Conservation (phyloP, 2,113 vertebrate species). For the Callipepla californica region DNA sequence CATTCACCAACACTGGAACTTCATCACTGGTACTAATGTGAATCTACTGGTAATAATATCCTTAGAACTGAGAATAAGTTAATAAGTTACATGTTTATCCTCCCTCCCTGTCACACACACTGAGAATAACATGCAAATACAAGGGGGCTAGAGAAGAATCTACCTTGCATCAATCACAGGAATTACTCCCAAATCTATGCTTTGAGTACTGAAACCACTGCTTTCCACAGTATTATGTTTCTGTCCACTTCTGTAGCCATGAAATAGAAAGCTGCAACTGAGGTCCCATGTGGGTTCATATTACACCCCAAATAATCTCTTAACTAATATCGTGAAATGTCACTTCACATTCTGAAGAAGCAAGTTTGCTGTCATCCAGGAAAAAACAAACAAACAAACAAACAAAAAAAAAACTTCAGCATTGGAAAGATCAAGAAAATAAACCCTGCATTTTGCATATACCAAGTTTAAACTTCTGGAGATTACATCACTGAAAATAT, state of each 20-base stretch:
- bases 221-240: background rate
- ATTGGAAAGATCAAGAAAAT: background rate
- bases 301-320: background rate
- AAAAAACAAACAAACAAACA: background rate
- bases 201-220: background rate
- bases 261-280: background rate
- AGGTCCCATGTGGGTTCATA: background rate
- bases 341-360: background rate
- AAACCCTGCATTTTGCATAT: background rate
- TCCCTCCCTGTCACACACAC: background rate
- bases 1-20: background rate
- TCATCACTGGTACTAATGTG: background rate
- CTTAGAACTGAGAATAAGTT: background rate
- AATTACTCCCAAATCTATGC: background rate
- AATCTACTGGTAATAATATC: background rate
- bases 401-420: no score
- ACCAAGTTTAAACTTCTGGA: background rate
- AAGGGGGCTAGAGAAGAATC: background rate
- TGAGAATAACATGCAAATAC: background rate
- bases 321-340: background rate
- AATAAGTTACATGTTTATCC: background rate
- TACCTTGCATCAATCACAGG: background rate
- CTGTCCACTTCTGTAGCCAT: background rate
- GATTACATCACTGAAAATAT: background rate
- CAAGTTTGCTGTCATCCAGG: background rate